phyloP scores from a whole-genome alignment of 2,888 invertebrate genomes.

The Napeogenes inachia region DNA sequence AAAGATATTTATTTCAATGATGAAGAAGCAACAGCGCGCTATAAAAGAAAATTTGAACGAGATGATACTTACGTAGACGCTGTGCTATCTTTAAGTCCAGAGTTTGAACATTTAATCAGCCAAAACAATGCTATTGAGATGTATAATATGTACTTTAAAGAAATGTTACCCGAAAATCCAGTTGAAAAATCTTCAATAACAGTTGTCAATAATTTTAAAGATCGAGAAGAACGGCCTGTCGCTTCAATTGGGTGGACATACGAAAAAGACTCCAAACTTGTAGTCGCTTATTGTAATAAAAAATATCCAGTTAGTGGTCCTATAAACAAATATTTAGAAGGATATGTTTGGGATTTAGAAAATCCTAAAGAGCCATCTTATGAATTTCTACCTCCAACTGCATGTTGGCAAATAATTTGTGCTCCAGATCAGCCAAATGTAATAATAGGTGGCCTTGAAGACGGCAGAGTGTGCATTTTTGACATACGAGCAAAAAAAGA shows the following conservation, averaged over 20 bases:
- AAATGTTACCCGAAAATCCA: constrained; percentile 62
- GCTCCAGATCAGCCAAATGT: constrained; percentile 41
- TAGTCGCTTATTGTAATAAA: constrained; percentile 77
- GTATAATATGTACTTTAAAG: constrained; percentile 83
- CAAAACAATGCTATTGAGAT: constrained; percentile 88
- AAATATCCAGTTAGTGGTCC: constrained; percentile 36
- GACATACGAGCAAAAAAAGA: constrained; percentile 85
- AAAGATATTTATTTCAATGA: constrained; percentile 80
- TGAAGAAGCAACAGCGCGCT: constrained; percentile 82
- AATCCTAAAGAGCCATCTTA: constrained; percentile 37
- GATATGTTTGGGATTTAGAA: constrained; percentile 81
- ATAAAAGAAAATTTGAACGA: constrained; percentile 85
- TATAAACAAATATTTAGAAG: constrained; percentile 61
- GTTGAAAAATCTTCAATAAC: constrained; percentile 69
- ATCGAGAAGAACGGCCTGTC: constrained; percentile 63
- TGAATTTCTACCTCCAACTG: constrained; percentile 40
- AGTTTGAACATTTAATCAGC: constrained; percentile 79
- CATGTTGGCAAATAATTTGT: constrained; percentile 50
- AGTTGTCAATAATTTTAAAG: constrained; percentile 81
- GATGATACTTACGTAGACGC: constrained; percentile 83
- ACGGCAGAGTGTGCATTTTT: constrained; percentile 74
- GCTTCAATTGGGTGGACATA: constrained; percentile 82
- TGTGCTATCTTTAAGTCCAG: constrained; percentile 69
- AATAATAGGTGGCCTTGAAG: constrained; percentile 48
- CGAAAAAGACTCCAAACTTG: constrained; percentile 79